A percentile compares a stretch with the other conserved stretches of the same genome.
Conservation (phyloP, 2,888 invertebrate species). For the Elmis aenea region DNA sequence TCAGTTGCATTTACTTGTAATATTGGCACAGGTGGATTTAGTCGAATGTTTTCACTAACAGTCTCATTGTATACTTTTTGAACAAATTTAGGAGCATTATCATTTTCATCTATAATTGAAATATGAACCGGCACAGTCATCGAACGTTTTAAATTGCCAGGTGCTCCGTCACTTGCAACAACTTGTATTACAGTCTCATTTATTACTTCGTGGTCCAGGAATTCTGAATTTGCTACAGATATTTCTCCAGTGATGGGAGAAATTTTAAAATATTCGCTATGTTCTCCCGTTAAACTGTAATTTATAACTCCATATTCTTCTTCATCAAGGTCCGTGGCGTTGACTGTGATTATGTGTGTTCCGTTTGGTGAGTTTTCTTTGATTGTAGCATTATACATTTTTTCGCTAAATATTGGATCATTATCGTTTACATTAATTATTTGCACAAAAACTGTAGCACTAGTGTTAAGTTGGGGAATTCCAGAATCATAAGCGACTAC, state of each 20-base stretch:
- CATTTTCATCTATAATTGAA: constrained; percentile 79
- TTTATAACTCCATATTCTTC: constrained; percentile 72
- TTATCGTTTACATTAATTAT: constrained; percentile 85
- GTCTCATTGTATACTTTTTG: constrained; percentile 72
- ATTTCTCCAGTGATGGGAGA: constrained; percentile 69
- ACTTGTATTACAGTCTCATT: constrained; percentile 70
- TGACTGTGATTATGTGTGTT: constrained; percentile 66
- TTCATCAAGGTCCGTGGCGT: constrained; percentile 73
- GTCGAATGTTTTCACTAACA: constrained; percentile 76
- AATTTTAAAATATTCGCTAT: constrained; percentile 68
- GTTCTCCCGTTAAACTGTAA: constrained; percentile 73
- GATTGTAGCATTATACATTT: constrained; percentile 65
- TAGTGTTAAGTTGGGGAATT: constrained; percentile 73
- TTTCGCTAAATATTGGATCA: constrained; percentile 69
- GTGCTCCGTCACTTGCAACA: constrained; percentile 76
- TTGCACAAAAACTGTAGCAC: constrained; percentile 71
- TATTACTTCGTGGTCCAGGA: constrained; percentile 72
- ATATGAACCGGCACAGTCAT: constrained; percentile 75
- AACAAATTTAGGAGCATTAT: constrained; percentile 78
- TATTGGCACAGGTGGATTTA: constrained; percentile 77
- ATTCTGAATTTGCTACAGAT: constrained; percentile 63
- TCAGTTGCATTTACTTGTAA: constrained; percentile 78
- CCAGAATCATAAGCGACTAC: constrained; percentile 83
- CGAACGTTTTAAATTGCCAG: constrained; percentile 60
- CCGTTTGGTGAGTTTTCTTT: constrained; percentile 72